Base-by-base conservation (phyloP, 2,113 vertebrate genomes). In the Egretta garzetta region DNA sequence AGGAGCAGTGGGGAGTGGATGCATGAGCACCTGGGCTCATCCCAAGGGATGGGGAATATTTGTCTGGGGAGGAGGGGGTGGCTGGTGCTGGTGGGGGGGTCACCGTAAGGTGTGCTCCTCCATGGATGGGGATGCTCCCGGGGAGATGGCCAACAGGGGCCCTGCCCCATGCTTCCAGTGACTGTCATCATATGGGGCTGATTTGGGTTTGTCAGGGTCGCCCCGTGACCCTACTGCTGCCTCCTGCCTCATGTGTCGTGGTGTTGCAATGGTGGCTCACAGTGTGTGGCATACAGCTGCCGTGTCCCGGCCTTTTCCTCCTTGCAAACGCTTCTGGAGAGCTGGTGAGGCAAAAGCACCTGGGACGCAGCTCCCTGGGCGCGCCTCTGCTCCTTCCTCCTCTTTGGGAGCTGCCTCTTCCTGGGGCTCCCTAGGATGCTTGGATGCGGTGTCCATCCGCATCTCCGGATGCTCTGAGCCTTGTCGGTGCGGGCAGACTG, bases 171-270 rank as follows among this genome's bases (percentile, higher is more conserved):
- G 53, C 23, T 60, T 43, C 66, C 66, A 73, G 45, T 0, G 0
- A 12, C 58, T 3, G 0, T 60, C 35, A n/a, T 62, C 19, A 1
- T 5, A 28, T 1, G 0, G 24, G 5, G 49, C 30, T 26, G 66
- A 2, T 76, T 39, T 19, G 55, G 53, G 21, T 53, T 93, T 1
- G 1, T 12, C 0, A 2, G 6, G 3, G 16, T 62, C 3, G 5
- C 4, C 9, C 9, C 11, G 0, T 0, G 0, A 4, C 24, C 26
- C 27, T 0, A 3, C 43, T 43, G 24, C 20, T 52, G 35, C 35
- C 79, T 56, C 11, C 32, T 28, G 37, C 52, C 14, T 6, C 11
- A 4, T 14, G 33, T 21, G 22, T 66, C 0, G 1, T 0, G 3
- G 59, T 30, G 35, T 14, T 70, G 47, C 1, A 4, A 16, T 43